Conservation (phyloP, 2,888 invertebrate genomes). For the Clunio marinus region DNA sequence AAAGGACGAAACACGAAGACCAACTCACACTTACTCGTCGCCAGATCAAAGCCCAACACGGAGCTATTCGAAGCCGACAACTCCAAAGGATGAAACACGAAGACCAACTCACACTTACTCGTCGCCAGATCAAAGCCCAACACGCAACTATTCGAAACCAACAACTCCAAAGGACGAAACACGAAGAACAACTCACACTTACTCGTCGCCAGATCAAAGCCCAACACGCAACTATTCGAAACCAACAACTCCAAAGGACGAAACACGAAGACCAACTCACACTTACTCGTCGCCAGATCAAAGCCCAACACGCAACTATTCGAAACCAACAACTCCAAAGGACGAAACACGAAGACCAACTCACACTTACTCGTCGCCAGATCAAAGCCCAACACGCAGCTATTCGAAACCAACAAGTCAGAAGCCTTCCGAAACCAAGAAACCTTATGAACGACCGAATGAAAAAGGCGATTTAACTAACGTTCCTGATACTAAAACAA, state of each 20-base stretch:
- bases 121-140: slow-evolving; percentile 42
- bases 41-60: slow-evolving; percentile 16
- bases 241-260: too few relatives aligned
- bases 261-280: neutral
- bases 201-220: slow-evolving; percentile 42
- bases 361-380: slow-evolving; percentile 48
- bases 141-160: neutral
- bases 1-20: neutral
- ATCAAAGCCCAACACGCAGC: neutral
- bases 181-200: neutral
- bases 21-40: slow-evolving; percentile 42
- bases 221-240: neutral
- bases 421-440: neutral
- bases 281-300: slow-evolving; percentile 42
- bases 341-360: slow-evolving; percentile 41
- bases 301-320: neutral
- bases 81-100: too few relatives aligned
- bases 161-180: slow-evolving; percentile 5
- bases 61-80: neutral
- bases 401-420: slow-evolving; percentile 11
- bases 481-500: neutral
- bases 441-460: slow-evolving; percentile 19
- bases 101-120: slow-evolving; percentile 21
- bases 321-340: slow-evolving; percentile 40
- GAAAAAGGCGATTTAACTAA: slow-evolving; percentile 13